Evolutionary conservation across 35 echinoderm and acorn worm species (phyloP).

Genomic region (Strongylocentrotus purpuratus): DNA sequence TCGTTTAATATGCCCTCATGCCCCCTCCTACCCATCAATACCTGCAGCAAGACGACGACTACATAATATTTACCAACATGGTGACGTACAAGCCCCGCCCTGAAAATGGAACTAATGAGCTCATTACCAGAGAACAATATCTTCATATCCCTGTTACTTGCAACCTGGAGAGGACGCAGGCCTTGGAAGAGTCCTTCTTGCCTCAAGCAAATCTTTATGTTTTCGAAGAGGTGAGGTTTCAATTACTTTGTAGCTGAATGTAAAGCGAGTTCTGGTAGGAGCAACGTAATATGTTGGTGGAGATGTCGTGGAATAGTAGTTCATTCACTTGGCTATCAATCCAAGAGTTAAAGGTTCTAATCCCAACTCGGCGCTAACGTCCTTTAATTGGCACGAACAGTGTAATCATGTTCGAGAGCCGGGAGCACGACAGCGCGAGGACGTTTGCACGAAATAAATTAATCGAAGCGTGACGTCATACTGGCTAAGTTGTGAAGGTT

Average conservation of each 20-base stretch:
- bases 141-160: not conserved
- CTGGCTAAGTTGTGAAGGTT: too few species aligned
- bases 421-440: too few species aligned
- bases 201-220: not conserved
- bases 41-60: not conserved
- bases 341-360: too few species aligned
- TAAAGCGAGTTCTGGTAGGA: not conserved
- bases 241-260: not conserved
- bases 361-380: too few species aligned
- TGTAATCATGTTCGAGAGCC: too few species aligned
- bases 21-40: not conserved
- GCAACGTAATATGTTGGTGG: too few species aligned
- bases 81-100: constrained; percentile 9
- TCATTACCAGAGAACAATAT: constrained; percentile 13
- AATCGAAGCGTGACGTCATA: too few species aligned
- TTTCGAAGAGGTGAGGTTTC: not conserved
- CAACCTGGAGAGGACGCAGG: not conserved
- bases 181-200: not conserved
- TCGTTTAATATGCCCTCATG: too few species aligned
- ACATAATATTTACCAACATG: not conserved
- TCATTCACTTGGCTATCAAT: too few species aligned
- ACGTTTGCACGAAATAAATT: too few species aligned
- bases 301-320: too few species aligned
- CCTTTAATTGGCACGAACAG: too few species aligned
- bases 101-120: not conserved